A percentile compares a stretch with the other conserved stretches of the same genome.
phyloP scores from a whole-genome alignment of 2,888 invertebrate species.

The Agrotis ipsilon region DNA sequence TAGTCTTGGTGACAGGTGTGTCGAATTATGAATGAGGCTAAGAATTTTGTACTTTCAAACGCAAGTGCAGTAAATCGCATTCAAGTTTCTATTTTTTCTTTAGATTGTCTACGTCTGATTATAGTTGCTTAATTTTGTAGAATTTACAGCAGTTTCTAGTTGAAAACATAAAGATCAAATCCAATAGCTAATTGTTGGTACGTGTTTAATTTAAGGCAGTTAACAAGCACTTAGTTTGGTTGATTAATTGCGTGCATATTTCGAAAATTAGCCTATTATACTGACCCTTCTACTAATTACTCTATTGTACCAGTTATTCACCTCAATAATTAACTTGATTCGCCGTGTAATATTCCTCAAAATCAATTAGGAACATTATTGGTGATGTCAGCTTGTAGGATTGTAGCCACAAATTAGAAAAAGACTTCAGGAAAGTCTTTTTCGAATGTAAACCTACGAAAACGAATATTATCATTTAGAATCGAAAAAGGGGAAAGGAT shows the following conservation, averaged over 20 bases:
- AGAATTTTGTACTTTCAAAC: conserved; percentile 22
- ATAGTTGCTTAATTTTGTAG: not conserved
- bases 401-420: not conserved
- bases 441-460: no score
- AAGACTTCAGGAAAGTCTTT: no score
- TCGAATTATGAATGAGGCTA: conserved; percentile 34
- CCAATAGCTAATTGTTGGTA: conserved; percentile 10
- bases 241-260: conserved; percentile 17
- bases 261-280: conserved; percentile 4
- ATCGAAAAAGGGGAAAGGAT: not conserved
- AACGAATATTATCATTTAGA: not conserved
- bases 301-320: conserved; percentile 4
- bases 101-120: not conserved
- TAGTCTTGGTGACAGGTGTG: conserved; percentile 50
- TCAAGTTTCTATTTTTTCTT: not conserved
- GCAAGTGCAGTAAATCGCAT: conserved; percentile 17
- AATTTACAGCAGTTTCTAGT: conserved; percentile 25
- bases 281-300: conserved; percentile 6
- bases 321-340: not conserved
- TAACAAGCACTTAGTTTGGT: conserved; percentile 12
- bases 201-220: conserved; percentile 31
- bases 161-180: conserved; percentile 21
- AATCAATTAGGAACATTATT: not conserved
- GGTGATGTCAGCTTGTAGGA: not conserved
- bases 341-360: not conserved